phyloP scores from a whole-genome alignment of 2,888 invertebrate species.

The Physocephala rufipes region DNA sequence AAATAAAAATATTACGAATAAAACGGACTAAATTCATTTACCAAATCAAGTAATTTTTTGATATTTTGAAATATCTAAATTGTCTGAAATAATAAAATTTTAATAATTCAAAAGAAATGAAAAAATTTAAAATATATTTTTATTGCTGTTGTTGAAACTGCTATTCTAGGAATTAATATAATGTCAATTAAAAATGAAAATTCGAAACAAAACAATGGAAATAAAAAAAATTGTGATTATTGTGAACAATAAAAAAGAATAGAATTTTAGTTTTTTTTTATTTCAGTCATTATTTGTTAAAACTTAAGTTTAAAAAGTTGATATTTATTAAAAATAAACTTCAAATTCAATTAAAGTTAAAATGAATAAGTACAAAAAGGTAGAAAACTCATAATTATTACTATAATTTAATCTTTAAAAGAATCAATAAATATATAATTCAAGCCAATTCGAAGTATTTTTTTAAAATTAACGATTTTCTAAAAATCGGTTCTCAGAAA shows the following conservation, averaged over 20 bases:
- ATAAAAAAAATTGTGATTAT: too few species aligned
- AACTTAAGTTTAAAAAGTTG: constrained; percentile 12
- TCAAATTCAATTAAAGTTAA: constrained; percentile 14
- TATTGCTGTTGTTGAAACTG: too few species aligned
- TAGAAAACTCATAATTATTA: too few species aligned
- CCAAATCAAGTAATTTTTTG: constrained; percentile 12
- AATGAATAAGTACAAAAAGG: constrained; percentile 36
- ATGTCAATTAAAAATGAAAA: too few species aligned
- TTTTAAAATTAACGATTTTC: neutral
- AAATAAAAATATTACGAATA: constrained; percentile 13
- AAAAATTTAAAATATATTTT: constrained; percentile 23
- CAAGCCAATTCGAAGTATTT: neutral
- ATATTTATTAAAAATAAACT: constrained; percentile 30
- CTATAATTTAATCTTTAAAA: neutral
- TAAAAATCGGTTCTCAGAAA: constrained; percentile 47
- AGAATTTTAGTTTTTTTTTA: too few species aligned
- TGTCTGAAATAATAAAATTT: neutral
- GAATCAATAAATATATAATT: constrained; percentile 6
- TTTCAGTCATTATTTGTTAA: too few species aligned
- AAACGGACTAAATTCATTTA: constrained; percentile 38
- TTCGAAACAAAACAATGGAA: too few species aligned
- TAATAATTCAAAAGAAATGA: neutral
- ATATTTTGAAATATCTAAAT: neutral
- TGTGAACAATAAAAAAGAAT: too few species aligned
- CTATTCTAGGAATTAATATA: too few species aligned